A percentile compares a stretch with the other conserved stretches of the same genome.
Conservation (phyloP, 1,140 invertebrate species). For the Cryptotermes secundus region DNA sequence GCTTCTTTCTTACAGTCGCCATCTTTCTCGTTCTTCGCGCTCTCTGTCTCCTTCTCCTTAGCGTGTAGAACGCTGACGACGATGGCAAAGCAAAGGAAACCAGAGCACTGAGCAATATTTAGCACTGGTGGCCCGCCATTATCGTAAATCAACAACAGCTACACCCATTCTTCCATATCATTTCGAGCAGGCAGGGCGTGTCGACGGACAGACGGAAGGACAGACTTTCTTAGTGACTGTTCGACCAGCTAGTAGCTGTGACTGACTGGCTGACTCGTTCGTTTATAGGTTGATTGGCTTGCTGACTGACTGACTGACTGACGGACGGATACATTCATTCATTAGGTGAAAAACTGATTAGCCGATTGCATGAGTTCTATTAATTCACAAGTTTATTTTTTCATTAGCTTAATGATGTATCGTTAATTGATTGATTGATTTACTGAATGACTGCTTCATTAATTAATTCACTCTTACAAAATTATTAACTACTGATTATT, state of each 20-base stretch:
- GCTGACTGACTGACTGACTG: not conserved
- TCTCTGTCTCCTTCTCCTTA: slow-evolving; percentile 19
- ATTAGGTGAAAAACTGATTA: not conserved
- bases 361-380: too few relatives aligned
- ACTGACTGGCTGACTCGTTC: too few relatives aligned
- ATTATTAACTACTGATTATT: not conserved
- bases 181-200: slow-evolving; percentile 21
- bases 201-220: not conserved
- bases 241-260: too few relatives aligned
- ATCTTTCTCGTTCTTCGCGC: slow-evolving; percentile 26
- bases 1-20: not conserved
- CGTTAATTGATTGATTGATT: not conserved
- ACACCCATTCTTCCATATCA: slow-evolving; percentile 37
- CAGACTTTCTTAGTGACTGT: not conserved
- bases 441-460: not conserved
- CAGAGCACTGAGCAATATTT: slow-evolving; percentile 36
- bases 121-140: slow-evolving; percentile 37
- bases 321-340: too few relatives aligned
- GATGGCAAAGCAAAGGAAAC: slow-evolving; percentile 20
- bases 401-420: not conserved
- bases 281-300: not conserved
- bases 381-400: not conserved
- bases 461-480: not conserved
- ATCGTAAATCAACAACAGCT: slow-evolving; percentile 38
- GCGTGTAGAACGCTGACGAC: not conserved